phyloP scores from a whole-genome alignment of 2,113 vertebrate species.

The Dascyllus trimaculatus region DNA sequence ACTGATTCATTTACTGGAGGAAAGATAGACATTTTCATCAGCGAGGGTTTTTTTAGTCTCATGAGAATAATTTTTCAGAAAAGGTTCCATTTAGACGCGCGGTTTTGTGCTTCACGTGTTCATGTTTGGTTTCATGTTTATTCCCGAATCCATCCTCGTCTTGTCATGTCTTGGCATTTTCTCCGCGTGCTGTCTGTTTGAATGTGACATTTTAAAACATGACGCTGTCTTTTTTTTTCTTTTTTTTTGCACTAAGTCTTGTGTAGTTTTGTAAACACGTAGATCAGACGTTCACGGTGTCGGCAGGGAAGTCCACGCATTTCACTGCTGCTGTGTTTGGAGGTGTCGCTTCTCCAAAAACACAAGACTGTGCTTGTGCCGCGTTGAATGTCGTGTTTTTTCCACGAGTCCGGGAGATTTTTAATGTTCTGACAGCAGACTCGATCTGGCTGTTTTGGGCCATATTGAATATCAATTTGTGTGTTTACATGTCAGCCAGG shows the following conservation, averaged over 20 bases:
- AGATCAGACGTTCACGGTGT: not conserved
- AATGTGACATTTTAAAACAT: not conserved
- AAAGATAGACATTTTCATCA: conserved; percentile 48
- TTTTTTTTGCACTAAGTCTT: not conserved
- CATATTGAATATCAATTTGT: not conserved
- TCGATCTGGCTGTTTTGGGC: not conserved
- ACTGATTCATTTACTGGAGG: conserved; percentile 50
- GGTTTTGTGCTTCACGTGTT: not conserved
- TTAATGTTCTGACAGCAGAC: conserved; percentile 32
- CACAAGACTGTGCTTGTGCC: not conserved
- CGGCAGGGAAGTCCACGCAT: conserved; percentile 25
- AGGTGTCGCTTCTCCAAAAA: conserved; percentile 16
- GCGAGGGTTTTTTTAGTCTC: not conserved
- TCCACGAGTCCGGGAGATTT: not conserved
- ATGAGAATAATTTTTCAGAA: no score
- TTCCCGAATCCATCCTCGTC: conserved; percentile 4
- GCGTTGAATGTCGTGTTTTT: conserved; percentile 12
- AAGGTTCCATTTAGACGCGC: no score
- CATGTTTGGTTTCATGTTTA: no score
- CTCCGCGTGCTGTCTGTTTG: conserved; percentile 1
- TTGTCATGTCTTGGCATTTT: conserved; percentile 8
- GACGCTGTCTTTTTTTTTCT: not conserved
- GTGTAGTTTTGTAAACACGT: conserved; percentile 22
- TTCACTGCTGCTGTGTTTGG: conserved; percentile 16
- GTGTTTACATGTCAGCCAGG: not conserved